These are phyloP conservation scores for Platalea minor DNA, from an alignment of 2,797 vertebrate genomes.

Conservation along the genomic window DNA sequence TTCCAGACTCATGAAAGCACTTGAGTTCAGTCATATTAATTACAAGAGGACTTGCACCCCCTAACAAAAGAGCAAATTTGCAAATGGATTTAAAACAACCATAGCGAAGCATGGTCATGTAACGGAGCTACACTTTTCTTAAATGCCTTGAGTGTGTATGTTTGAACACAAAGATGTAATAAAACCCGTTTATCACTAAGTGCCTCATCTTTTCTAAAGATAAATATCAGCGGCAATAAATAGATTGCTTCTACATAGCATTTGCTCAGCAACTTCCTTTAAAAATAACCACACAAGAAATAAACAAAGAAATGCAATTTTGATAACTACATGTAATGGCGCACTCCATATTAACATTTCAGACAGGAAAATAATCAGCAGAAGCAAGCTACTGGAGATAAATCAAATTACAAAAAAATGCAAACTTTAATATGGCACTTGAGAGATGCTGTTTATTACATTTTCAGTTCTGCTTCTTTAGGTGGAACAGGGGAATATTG, in stretches of 20 bases:
- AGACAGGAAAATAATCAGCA: slow-evolving; percentile 33
- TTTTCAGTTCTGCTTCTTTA: slow-evolving; percentile 40
- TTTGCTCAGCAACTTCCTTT: slow-evolving; percentile 48
- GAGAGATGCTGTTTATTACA: slow-evolving; percentile 1
- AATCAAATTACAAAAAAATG: slow-evolving; percentile 49
- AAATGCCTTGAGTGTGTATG: background rate
- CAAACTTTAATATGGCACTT: slow-evolving; percentile 21
- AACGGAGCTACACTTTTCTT: background rate
- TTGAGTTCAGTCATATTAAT: slow-evolving; percentile 19
- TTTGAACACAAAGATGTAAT: slow-evolving; percentile 12
- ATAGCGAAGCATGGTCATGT: background rate
- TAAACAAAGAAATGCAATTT: slow-evolving; percentile 40
- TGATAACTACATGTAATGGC: background rate
- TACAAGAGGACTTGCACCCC: background rate
- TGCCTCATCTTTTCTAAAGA: slow-evolving; percentile 22
- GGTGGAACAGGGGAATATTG: slow-evolving; percentile 28
- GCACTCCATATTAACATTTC: background rate
- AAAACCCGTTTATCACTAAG: slow-evolving; percentile 3
- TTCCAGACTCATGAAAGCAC: background rate
- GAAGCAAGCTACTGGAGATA: slow-evolving; percentile 26
- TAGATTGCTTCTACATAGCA: background rate
- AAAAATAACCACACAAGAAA: slow-evolving; percentile 53
- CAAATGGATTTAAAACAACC: slow-evolving; percentile 20
- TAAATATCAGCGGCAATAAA: slow-evolving; percentile 20
- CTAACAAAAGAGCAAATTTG: slow-evolving; percentile 23